These are phyloP conservation scores for Halictus rubicundus DNA, from an alignment of 1,140 invertebrate species.

Conservation along the genomic window DNA sequence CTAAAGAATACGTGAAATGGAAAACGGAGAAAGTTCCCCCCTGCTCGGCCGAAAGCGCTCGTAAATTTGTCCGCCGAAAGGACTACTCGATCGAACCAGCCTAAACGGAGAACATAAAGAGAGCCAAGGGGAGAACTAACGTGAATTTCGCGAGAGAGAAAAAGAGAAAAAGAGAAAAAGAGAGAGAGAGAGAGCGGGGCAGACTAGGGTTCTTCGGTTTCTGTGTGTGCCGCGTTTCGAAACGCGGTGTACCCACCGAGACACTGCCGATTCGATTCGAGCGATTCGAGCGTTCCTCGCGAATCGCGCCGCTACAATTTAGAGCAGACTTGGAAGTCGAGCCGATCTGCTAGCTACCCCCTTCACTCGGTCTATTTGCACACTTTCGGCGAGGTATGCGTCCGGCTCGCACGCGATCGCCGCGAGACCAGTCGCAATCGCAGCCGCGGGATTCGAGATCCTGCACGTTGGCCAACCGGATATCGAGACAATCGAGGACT, in stretches of 20 bases:
- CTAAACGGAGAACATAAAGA: too few relatives aligned
- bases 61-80: neutral
- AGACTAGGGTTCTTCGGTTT: neutral
- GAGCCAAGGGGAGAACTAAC: too few relatives aligned
- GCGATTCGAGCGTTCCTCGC: neutral
- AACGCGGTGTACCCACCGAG: neutral
- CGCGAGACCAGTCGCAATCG: too few relatives aligned
- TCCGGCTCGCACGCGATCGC: neutral
- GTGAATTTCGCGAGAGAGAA: too few relatives aligned
- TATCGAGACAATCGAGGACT: too few relatives aligned
- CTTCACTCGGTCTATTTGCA: constrained; percentile 4
- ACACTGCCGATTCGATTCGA: neutral
- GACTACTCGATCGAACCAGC: too few relatives aligned
- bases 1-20: constrained; percentile 3
- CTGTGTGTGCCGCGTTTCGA: neutral
- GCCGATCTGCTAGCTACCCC: neutral
- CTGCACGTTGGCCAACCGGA: too few relatives aligned
- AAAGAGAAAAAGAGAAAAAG: too few relatives aligned
- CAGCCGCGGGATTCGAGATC: too few relatives aligned
- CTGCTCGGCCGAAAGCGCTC: neutral
- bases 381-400: constrained; percentile 3
- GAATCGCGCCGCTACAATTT: neutral
- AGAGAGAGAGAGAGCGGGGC: too few relatives aligned
- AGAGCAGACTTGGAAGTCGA: neutral
- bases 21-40: neutral